phyloP scores from a whole-genome alignment of 2,888 invertebrate species.

The Baronia brevicornis region DNA sequence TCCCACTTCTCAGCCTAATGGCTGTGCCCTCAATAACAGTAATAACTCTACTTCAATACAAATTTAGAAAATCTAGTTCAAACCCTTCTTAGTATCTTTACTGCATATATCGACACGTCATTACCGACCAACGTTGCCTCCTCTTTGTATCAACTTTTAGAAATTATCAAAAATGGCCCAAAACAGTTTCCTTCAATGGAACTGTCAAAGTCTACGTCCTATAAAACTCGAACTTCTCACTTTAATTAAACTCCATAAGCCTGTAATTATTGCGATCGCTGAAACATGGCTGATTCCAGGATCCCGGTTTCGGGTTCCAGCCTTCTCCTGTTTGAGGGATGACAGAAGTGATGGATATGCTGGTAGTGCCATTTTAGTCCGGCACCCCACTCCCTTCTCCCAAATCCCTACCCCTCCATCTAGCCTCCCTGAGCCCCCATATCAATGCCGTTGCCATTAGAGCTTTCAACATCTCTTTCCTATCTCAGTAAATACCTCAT shows the following conservation, averaged over 20 bases:
- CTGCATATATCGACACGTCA: no score
- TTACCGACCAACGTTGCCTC: no score
- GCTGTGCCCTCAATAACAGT: no score
- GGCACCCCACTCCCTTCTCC: background rate
- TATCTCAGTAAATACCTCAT: slow-evolving; percentile 18
- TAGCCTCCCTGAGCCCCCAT: background rate
- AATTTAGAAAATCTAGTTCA: no score
- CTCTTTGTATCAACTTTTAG: no score
- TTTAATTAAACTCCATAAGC: slow-evolving; percentile 10
- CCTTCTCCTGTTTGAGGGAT: slow-evolving; percentile 21
- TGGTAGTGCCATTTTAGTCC: background rate
- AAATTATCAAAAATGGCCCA: background rate
- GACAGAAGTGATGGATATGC: slow-evolving; percentile 2
- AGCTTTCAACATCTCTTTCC: slow-evolving; percentile 13
- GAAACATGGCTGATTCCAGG: slow-evolving; percentile 21
- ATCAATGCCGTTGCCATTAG: slow-evolving; percentile 18
- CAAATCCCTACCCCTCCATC: background rate
- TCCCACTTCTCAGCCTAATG: no score
- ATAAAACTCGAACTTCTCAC: slow-evolving; percentile 15
- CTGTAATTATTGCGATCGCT: slow-evolving; percentile 12
- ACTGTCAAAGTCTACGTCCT: slow-evolving; percentile 15
- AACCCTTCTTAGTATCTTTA: no score
- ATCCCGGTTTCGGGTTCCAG: slow-evolving; percentile 14
- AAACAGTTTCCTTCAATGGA: slow-evolving; percentile 16
- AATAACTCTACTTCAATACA: no score